phyloP scores from a whole-genome alignment of 2,113 vertebrate genomes.

The Caracal caracal region DNA sequence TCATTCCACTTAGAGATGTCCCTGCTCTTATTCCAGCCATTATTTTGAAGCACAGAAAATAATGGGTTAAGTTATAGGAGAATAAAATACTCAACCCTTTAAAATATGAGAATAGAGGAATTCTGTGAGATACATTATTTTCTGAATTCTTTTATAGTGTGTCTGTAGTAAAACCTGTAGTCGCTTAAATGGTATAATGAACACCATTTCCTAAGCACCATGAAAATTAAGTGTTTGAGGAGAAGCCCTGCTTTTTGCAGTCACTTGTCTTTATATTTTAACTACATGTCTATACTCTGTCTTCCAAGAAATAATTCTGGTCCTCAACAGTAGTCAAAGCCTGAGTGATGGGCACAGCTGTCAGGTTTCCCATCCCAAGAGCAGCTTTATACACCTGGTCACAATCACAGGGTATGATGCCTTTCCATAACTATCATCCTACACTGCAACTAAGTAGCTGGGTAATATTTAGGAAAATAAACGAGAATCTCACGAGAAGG shows the following conservation, averaged over 20 bases:
- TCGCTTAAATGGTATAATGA: not conserved
- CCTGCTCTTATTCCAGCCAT: not conserved
- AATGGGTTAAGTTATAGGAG: not conserved
- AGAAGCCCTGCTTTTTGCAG: not conserved
- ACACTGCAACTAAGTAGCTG: not conserved
- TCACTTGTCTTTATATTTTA: not conserved
- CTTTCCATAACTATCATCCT: not conserved
- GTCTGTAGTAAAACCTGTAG: not conserved
- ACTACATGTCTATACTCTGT: not conserved
- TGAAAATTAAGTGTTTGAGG: not conserved
- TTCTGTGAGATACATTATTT: not conserved
- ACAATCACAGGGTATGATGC: not conserved
- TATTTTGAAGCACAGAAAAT: conserved; percentile 6
- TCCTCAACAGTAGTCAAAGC: not conserved
- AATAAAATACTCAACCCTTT: not conserved
- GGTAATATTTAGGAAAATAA: not conserved
- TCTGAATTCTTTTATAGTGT: not conserved
- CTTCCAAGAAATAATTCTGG: not conserved
- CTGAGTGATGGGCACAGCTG: not conserved
- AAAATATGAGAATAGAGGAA: not conserved
- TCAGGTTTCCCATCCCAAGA: not conserved
- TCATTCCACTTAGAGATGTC: not conserved
- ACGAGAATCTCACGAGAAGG: not conserved
- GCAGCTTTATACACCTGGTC: not conserved
- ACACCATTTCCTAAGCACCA: not conserved